Base-by-base conservation (phyloP, 92 coral and sea anemone genomes). In the Zoanthus sociatus region DNA sequence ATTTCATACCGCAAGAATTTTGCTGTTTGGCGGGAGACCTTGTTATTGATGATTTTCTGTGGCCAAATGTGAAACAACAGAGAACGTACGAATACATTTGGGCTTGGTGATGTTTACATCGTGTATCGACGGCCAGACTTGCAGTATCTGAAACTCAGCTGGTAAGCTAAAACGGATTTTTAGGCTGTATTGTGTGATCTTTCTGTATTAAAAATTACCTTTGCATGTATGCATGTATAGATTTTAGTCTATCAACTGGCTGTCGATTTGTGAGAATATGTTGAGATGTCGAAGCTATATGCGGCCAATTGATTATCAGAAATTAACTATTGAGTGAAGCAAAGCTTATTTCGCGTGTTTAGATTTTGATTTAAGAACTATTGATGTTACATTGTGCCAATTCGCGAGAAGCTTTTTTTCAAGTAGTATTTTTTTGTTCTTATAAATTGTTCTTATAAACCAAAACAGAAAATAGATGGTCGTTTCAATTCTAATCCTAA, bases 1-100 rank as follows among this genome's bases (percentile, higher is more conserved):
- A 81, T 81, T 60, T 81, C 85, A 81, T 81, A 46, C 60, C 76
- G 26, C 73, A 64, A 44, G 33, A 81, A 46, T 47, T 81, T 46
- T 50, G 14, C 60, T 45, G 74, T 66, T 66, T 45, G 75, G 75
- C 85, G 85, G 74, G 73, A 74, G 51, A 46, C 73, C 20, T 81
- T 45, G 20, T 15, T 4, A 21, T 12, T 78, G 70, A 69, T 48
- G 42, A 67, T 56, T 50, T 67, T 31, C 14, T 81, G 85, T 20
- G 55, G 85, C 11, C 56, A 47, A 2, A 47, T 48, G 74, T 81
- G 75, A 81, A 20, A 15, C 44, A 46, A 79, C 73, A 10, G 48
- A 68, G 84, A 64, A 81, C 12, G 14, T 45, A 20, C 47, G 12
- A 67, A 18, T 18, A 11, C 44, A 45, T 64, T 46, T 63, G 6